Conservation (phyloP, 2,888 invertebrate genomes). For the Erebia ligea region DNA sequence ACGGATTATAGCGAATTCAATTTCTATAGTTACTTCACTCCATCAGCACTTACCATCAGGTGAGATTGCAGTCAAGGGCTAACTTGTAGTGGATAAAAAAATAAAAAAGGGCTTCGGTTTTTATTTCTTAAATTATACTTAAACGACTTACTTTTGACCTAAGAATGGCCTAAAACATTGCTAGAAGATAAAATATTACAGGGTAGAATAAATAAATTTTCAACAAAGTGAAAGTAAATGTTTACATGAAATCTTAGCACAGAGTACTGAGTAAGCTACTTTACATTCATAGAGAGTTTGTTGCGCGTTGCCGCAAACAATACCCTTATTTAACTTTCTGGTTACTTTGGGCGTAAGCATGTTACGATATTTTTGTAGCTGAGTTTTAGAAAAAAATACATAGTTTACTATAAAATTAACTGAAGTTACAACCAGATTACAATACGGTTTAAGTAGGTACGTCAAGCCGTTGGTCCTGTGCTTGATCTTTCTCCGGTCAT, state of each 20-base stretch:
- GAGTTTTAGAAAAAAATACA: not conserved
- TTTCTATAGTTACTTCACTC: too few species aligned
- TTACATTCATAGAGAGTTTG: constrained; percentile 37
- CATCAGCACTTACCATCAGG: too few species aligned
- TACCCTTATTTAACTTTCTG: constrained; percentile 23
- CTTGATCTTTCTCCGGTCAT: too few species aligned
- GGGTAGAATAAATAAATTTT: constrained; percentile 14
- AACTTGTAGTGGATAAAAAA: too few species aligned
- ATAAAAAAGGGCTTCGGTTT: too few species aligned
- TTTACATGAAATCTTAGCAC: constrained; percentile 35
- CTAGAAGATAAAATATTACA: constrained; percentile 1
- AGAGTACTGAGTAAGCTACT: constrained; percentile 27
- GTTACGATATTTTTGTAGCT: not conserved
- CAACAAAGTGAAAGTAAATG: constrained; percentile 31
- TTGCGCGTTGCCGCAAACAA: constrained; percentile 32
- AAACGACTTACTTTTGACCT: not conserved
- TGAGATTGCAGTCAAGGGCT: too few species aligned
- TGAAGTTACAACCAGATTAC: too few species aligned
- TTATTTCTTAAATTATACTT: not conserved
- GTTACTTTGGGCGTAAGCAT: not conserved
- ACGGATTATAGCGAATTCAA: too few species aligned
- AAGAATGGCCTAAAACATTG: not conserved
- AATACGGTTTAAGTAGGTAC: too few species aligned
- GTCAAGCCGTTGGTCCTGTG: too few species aligned
- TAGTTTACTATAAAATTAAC: too few species aligned